These are phyloP conservation scores for Takifugu ocellatus DNA, from an alignment of 2,797 vertebrate genomes.

Conservation along the genomic window DNA sequence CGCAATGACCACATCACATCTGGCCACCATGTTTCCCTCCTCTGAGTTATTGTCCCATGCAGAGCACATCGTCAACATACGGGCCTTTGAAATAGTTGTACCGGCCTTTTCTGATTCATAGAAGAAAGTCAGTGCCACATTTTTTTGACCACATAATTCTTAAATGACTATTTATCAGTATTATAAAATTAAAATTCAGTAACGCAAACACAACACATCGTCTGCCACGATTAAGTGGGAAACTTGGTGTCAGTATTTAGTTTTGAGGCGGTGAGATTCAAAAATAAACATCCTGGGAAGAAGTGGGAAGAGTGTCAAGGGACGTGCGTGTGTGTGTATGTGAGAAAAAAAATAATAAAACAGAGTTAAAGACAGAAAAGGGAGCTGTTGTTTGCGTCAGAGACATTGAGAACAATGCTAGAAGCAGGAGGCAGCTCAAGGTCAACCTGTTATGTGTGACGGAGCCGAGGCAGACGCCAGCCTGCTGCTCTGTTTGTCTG, in stretches of 20 bases:
- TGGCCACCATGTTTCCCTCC: slow-evolving; percentile 42
- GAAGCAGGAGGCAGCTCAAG: slow-evolving; percentile 58
- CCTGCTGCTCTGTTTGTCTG: not conserved
- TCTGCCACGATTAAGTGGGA: slow-evolving; percentile 1
- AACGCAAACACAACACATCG: not conserved
- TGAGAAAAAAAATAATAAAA: slow-evolving; percentile 52
- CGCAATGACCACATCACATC: slow-evolving; percentile 58
- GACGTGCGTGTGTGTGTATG: slow-evolving; percentile 14
- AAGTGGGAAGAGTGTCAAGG: slow-evolving; percentile 32
- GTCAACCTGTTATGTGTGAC: slow-evolving; percentile 54
- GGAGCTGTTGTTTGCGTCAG: slow-evolving; percentile 63
- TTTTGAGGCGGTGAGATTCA: slow-evolving; percentile 18
- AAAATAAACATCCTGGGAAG: slow-evolving; percentile 61
- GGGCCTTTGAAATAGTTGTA: slow-evolving; percentile 3
- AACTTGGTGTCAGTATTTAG: slow-evolving; percentile 7
- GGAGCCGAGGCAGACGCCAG: slow-evolving; percentile 35
- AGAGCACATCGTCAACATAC: slow-evolving; percentile 17
- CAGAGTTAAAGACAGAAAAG: slow-evolving; percentile 58
- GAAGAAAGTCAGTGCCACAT: not conserved
- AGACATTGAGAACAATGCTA: slow-evolving; percentile 62
- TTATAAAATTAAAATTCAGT: too few species aligned
- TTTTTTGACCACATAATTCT: not conserved
- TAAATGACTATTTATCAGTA: too few species aligned
- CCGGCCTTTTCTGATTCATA: slow-evolving; percentile 17
- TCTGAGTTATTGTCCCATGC: slow-evolving; percentile 38